Base-by-base conservation (phyloP, 2,797 vertebrate species). In the Etheostoma nigrum region DNA sequence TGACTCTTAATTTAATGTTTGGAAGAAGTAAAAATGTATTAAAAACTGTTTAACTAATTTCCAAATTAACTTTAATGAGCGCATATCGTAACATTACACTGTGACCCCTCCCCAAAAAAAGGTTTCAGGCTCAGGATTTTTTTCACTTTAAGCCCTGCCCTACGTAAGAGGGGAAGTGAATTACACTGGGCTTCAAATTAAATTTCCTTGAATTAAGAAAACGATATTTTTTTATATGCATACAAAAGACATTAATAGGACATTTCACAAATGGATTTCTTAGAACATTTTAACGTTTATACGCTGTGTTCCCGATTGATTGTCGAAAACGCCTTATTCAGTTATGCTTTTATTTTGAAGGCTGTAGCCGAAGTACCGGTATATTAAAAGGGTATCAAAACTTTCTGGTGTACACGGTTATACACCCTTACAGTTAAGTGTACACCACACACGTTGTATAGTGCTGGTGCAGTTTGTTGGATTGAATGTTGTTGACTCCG, bases 211-310 rank as follows among this genome's bases (percentile, higher is more conserved):
- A 10, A 9, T 52, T 21, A 14, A 10, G 5, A 33, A 36, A 7
- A 5, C 7, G 1, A 15, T 6, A 11, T 27, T 45, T 0, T 0
- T 4, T 4, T 10, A 0, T 18, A 4, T 0, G 0, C 1, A 1
- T 5, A 2, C 2, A 8, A 0, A 0, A 1, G 2, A 18, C 8
- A n/a, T 13, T 0, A 27, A 19, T 7, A 0, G 2, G 16, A 52
- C 0, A 9, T 14, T 47, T 60, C 1, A 14, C 6, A 53, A 19
- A 4, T 0, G 0, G 1, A n/a, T 0, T 21, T 0, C 0, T 57
- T 6, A 1, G 14, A 25, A 21, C 0, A 1, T 6, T 21, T 19
- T 40, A 0, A 14, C 1, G 8, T 48, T 5, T 21, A 0, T 23
- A 4, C 3, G 5, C 2, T 6, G 51, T 14, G 0, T 44, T 30